These are phyloP conservation scores for Centropus unirufus DNA, from an alignment of 2,113 vertebrate genomes.

Conservation along the genomic window DNA sequence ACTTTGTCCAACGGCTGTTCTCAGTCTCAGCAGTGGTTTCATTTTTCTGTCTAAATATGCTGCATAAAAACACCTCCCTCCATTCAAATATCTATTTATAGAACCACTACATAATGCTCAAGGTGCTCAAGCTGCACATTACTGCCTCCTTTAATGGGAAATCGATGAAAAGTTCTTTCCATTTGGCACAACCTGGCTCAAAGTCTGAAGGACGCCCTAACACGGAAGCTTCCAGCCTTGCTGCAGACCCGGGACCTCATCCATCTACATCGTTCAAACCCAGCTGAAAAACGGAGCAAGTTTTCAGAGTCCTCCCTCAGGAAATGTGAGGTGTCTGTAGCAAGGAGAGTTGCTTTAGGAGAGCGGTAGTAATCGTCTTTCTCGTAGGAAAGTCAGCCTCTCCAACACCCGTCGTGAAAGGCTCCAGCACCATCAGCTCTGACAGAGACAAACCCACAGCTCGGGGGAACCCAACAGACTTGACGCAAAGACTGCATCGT, in stretches of 20 bases:
- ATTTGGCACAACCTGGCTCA: background rate
- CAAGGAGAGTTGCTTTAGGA: background rate
- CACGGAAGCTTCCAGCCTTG: background rate
- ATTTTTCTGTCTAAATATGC: background rate
- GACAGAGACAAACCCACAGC: background rate
- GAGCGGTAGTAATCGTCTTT: background rate
- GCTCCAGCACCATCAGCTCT: background rate
- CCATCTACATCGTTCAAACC: background rate
- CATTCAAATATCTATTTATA: conserved; percentile 17
- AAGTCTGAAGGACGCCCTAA: background rate
- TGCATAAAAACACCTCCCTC: background rate
- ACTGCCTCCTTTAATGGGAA: background rate
- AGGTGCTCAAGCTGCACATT: background rate
- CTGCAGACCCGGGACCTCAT: background rate
- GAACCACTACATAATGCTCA: background rate
- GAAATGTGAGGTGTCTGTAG: background rate
- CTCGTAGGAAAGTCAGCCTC: background rate
- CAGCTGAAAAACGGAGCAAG: background rate
- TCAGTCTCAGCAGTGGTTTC: background rate
- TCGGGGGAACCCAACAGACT: background rate
- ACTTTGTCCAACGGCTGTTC: background rate
- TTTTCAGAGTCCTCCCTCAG: background rate
- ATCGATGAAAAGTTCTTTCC: conserved; percentile 11
- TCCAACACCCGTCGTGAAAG: background rate
- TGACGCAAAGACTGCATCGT: background rate